Base-by-base conservation (phyloP, 2,797 vertebrate genomes). In the Thunnus albacares region DNA sequence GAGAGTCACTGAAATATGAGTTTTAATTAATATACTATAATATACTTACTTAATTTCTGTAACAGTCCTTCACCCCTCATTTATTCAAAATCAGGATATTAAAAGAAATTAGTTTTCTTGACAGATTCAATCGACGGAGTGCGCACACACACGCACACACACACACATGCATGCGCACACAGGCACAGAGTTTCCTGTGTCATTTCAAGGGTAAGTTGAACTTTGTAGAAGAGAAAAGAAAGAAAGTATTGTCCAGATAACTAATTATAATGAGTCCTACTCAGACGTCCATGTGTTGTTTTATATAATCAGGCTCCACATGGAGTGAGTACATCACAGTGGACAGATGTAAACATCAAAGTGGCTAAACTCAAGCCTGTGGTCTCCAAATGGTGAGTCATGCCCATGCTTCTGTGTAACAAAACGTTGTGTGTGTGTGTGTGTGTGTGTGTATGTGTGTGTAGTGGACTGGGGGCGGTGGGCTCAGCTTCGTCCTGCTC, bases 61-160 rank as follows among this genome's bases (percentile, higher is more conserved):
- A 77, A 65, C 28, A 80, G 80, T 55, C 66, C 76, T 81, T 86
- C 82, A 77, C 63, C 30, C 26, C 64, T 85, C 75, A 91, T 81
- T 87, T 83, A 69, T 83, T 78, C 69, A 74, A 78, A 72, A 68
- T 75, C 63, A 61, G 24, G 59, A 80, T 76, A 78, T 77, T 75
- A 82, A 80, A 87, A 81, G 24, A 81, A 73, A 84, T 76, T 47
- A 79, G 33, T 73, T 83, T 78, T 22, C 51, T 45, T 55, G 33
- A 60, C 72, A 49, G 53, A 65, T 61, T 56, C 11, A 75, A 22
- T 71, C 2, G 10, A 10, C 24, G 47, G 15, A 35, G 30, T 52
- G 5, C 18, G 28, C 38, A 64, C 64, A 65, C 62, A 68, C 51
- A 70, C 75, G 52, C 45, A 57, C 41, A 22, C 55, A 41, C 47